These are phyloP conservation scores for Arenaria interpres DNA, from an alignment of 2,113 vertebrate genomes.

Conservation along the genomic window DNA sequence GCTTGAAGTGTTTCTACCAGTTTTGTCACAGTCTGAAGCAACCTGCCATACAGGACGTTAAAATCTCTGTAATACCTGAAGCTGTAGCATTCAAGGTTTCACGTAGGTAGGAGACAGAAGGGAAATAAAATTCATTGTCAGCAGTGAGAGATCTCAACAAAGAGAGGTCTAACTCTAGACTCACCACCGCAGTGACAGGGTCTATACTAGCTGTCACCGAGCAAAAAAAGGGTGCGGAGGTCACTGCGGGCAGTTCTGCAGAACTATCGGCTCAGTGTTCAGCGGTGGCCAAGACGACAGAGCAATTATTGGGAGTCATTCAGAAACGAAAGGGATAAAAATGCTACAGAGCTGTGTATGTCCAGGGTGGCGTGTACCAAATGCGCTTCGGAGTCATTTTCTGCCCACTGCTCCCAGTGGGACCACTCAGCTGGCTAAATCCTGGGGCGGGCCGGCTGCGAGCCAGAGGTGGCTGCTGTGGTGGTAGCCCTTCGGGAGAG, in stretches of 20 bases:
- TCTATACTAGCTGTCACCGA: not conserved
- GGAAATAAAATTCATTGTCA: not conserved
- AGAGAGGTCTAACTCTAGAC: not conserved
- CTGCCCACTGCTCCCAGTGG: not conserved
- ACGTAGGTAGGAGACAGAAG: not conserved
- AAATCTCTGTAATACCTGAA: not conserved
- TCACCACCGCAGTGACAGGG: not conserved
- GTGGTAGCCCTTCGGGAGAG: not conserved
- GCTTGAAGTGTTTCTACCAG: not conserved
- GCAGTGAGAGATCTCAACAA: not conserved
- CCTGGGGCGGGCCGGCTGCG: rapidly evolving
- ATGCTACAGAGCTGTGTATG: not conserved
- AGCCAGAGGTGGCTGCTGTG: not conserved
- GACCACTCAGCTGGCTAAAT: not conserved
- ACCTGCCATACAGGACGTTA: not conserved
- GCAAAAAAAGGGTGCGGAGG: not conserved
- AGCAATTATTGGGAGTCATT: not conserved
- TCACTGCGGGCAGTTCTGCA: not conserved
- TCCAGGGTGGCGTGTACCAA: not conserved
- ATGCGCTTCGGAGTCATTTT: not conserved
- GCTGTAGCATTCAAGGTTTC: not conserved
- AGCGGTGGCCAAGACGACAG: not conserved
- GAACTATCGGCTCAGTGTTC: not conserved
- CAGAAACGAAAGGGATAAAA: not conserved
- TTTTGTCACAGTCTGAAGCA: not conserved